These are phyloP conservation scores for Epizoanthus illoricatus DNA, from an alignment of 92 coral and sea anemone genomes.

Conservation along the genomic window DNA sequence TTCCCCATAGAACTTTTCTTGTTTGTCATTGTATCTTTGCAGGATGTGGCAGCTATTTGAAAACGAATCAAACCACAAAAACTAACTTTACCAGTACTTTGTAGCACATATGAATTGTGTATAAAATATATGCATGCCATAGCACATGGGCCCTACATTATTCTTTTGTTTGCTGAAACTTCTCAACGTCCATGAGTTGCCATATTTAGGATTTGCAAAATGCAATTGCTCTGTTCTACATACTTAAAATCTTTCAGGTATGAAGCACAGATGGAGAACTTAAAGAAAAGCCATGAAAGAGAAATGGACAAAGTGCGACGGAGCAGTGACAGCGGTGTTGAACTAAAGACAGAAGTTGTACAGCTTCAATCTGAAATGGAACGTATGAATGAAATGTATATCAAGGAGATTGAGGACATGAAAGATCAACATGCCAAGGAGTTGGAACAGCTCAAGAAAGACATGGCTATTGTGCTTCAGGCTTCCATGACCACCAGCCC, in stretches of 20 bases:
- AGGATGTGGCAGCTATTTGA: no score
- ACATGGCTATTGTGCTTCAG: slow-evolving; percentile 84
- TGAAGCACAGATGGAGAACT: slow-evolving; percentile 83
- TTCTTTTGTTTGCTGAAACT: no score
- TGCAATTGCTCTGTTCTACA: not conserved
- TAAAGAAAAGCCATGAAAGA: slow-evolving; percentile 77
- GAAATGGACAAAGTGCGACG: slow-evolving; percentile 82
- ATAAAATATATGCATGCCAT: no score
- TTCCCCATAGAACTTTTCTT: no score
- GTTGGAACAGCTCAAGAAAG: slow-evolving; percentile 79
- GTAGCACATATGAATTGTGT: no score
- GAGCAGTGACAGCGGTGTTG: slow-evolving; percentile 70
- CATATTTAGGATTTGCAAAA: not conserved
- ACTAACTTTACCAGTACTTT: no score
- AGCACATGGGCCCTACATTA: no score
- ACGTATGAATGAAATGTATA: slow-evolving; percentile 78
- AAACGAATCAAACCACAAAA: no score
- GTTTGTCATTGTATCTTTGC: no score
- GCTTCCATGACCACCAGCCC: slow-evolving; percentile 77
- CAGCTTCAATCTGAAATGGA: slow-evolving; percentile 87
- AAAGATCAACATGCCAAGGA: slow-evolving; percentile 81
- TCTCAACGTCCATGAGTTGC: no score
- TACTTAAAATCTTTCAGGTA: slow-evolving; percentile 44
- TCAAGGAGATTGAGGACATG: slow-evolving; percentile 79
- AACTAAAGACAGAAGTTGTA: slow-evolving; percentile 75